phyloP scores from a whole-genome alignment of 2,888 invertebrate genomes.

The Acanthosepion esculentum region DNA sequence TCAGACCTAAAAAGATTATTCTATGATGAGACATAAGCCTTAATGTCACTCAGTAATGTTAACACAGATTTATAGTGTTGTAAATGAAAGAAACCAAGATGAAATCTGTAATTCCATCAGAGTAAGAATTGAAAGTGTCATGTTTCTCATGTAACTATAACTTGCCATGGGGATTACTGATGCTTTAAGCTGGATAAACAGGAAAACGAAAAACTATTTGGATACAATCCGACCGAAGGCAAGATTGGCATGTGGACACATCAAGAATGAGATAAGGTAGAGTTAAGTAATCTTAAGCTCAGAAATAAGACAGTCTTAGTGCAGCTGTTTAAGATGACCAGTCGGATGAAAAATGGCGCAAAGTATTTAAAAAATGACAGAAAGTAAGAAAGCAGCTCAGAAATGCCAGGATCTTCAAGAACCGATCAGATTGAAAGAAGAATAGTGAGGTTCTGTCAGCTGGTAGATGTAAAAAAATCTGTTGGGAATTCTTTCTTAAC shows the following conservation, averaged over 20 bases:
- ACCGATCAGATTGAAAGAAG: neutral
- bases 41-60: neutral
- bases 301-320: neutral
- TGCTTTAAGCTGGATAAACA: neutral
- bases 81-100: neutral
- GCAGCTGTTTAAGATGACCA: neutral
- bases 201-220: neutral
- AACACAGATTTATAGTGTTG: neutral
- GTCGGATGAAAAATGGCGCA: neutral
- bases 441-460: no score
- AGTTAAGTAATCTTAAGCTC: neutral
- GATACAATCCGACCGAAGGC: neutral
- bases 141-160: neutral
- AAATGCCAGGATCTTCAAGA: neutral
- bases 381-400: neutral
- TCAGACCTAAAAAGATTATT: no score
- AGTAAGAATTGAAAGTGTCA: neutral
- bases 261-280: neutral
- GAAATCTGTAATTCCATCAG: neutral
- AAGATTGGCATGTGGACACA: neutral
- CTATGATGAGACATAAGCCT: no score
- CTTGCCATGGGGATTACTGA: neutral
- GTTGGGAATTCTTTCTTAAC: neutral
- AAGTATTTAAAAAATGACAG: neutral
- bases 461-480: neutral